These are phyloP conservation scores for Theristicus caerulescens DNA, from an alignment of 2,113 vertebrate species.

Conservation along the genomic window DNA sequence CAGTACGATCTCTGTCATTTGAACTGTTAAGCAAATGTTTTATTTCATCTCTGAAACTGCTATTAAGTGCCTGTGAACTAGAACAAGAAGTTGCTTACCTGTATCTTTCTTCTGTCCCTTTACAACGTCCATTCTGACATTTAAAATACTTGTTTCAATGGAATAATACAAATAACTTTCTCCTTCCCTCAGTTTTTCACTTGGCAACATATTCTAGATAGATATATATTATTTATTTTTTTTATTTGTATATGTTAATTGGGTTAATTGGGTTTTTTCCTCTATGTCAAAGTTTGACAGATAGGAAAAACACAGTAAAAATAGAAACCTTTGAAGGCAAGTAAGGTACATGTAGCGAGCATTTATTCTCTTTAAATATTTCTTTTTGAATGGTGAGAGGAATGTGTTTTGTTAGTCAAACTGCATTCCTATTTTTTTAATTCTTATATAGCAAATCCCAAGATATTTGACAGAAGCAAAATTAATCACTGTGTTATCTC, in stretches of 20 bases:
- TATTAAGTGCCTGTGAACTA: not conserved
- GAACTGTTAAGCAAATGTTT: not conserved
- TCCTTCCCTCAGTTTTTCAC: not conserved
- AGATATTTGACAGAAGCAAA: conserved; percentile 21
- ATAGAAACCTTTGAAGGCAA: not conserved
- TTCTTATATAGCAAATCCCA: not conserved
- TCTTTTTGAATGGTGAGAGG: not conserved
- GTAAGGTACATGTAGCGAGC: not conserved
- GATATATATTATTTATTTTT: too few species aligned
- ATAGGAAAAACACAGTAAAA: not conserved
- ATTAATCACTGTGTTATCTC: conserved; percentile 51
- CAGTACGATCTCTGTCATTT: not conserved
- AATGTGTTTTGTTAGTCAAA: conserved; percentile 13
- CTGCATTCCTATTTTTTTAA: conserved; percentile 2
- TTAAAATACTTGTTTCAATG: not conserved
- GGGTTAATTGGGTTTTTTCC: not conserved
- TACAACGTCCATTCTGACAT: not conserved
- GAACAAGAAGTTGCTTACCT: not conserved
- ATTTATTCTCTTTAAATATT: not conserved
- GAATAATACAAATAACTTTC: not conserved
- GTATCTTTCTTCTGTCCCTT: not conserved
- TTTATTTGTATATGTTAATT: not conserved
- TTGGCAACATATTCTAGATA: not conserved
- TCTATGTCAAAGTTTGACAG: not conserved
- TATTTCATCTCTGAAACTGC: not conserved